Percentiles rank a stretch among this genome's conserved stretches.
Evolutionary conservation across 2,113 vertebrate species (phyloP).

Genomic region (Anoura caudifer): DNA sequence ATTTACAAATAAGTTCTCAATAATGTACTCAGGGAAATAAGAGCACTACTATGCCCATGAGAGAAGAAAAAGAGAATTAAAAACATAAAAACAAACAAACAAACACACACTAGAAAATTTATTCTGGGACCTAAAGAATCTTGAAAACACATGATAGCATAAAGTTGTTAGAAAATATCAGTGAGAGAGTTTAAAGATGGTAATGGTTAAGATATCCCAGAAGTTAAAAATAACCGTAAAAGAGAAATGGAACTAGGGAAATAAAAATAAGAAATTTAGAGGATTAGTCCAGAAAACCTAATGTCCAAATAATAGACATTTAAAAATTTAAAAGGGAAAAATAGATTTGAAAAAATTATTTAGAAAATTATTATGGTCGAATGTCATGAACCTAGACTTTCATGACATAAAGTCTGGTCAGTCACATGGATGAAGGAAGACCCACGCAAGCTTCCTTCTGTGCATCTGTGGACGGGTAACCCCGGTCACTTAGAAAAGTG

Average conservation of each 20-base stretch:
- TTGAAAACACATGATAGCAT: not conserved
- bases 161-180: not conserved
- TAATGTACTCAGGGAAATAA: not conserved
- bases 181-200: not conserved
- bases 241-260: not conserved
- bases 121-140: not conserved
- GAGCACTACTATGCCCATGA: not conserved
- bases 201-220: not conserved
- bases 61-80: not conserved
- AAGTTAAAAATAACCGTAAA: not conserved
- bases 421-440: not conserved
- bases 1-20: not conserved
- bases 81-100: not conserved
- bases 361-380: not conserved
- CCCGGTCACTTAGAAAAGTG: not conserved
- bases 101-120: not conserved
- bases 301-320: not conserved
- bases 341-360: not conserved
- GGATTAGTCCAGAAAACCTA: not conserved
- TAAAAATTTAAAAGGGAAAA: not conserved
- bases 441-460: not conserved
- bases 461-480: fast-evolving
- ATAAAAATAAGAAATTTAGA: not conserved
- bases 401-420: not conserved
- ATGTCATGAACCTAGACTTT: not conserved